Evolutionary conservation across 2,113 vertebrate genomes (phyloP), one percentile per base, ranked within the genome.

Genomic region (Onychorhynchus coronatus): DNA sequence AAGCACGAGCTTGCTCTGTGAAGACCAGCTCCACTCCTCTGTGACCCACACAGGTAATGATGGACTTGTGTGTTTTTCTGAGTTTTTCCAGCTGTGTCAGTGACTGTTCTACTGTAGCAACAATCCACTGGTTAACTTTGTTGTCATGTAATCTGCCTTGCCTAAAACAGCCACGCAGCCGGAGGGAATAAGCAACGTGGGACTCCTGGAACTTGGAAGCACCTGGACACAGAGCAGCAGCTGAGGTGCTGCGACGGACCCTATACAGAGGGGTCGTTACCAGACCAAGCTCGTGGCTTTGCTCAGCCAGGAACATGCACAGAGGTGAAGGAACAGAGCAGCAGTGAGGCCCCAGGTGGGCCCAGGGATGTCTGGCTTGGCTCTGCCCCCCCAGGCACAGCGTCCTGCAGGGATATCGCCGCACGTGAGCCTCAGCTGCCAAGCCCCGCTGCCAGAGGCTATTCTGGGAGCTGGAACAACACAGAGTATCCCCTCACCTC

Each of bases 41-140:
- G 37, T 39, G 39, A 30, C 61, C 27, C 28, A 20, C 61, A 30
- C 39, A 42, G 39, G 27, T 96, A 99, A 99, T 99, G 4, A 99
- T 99, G 86, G 99, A 99, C 88, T 99, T 99, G 72, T 98, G 99
- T 0, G 98, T 96, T 94, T 99, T 99, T 14, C 98, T 98, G n/a
- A 98, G 94, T 97, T 99, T 99, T 59, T 99, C 98, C 71, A 99
- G 95, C 91, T 99, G 99, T 8, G 98, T 98, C 95, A 99, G 98
- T 9, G 98, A 98, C 73, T 99, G 98, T 95, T 99, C 99, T 66
- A 99, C 99, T n/a, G 99, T 98, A 95, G 97, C 97, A 65, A 99
- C 98, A 4, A 99, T 99, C 99, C 99, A 99, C 24, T 99, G 99
- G 98, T 99, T 99, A 89, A 99, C 98, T 85, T 97, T 98, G 92